Evolutionary conservation across 2,113 vertebrate genomes (phyloP).

Genomic region (Brienomyrus longianalis): DNA sequence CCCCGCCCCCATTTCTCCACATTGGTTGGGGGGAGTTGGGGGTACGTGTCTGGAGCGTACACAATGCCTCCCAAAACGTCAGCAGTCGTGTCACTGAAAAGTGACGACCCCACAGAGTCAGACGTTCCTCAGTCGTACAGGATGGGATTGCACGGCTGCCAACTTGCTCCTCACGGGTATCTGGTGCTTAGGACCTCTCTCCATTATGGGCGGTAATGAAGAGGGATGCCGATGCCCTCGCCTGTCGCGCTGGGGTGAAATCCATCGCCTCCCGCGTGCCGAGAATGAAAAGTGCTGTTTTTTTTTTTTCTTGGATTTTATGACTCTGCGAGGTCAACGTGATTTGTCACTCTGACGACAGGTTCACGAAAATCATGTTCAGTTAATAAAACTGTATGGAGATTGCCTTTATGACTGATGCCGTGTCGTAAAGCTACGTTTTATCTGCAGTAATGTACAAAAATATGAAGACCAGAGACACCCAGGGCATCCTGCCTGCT

Average conservation of each 20-base stretch:
- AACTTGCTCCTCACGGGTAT: no score
- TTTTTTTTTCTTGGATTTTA: not conserved
- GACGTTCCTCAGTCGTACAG: not conserved
- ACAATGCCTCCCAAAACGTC: not conserved
- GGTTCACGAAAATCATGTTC: not conserved
- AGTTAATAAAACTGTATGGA: not conserved
- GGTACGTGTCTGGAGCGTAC: not conserved
- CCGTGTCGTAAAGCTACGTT: not conserved
- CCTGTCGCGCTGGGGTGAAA: not conserved
- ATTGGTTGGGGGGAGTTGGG: not conserved
- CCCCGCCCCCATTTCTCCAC: not conserved
- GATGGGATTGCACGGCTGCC: not conserved
- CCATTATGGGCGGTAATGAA: not conserved
- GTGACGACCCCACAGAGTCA: not conserved
- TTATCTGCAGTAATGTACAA: not conserved
- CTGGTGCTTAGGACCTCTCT: not conserved
- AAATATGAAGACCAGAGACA: not conserved
- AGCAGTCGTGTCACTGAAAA: not conserved
- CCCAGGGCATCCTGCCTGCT: not conserved
- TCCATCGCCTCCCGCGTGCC: not conserved
- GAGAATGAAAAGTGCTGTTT: not conserved
- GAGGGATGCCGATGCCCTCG: not conserved
- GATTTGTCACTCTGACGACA: not conserved
- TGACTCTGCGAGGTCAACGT: not conserved
- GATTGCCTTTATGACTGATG: not conserved